These are phyloP conservation scores for Carettochelys insculpta DNA, from an alignment of 2,113 vertebrate genomes.

Conservation along the genomic window DNA sequence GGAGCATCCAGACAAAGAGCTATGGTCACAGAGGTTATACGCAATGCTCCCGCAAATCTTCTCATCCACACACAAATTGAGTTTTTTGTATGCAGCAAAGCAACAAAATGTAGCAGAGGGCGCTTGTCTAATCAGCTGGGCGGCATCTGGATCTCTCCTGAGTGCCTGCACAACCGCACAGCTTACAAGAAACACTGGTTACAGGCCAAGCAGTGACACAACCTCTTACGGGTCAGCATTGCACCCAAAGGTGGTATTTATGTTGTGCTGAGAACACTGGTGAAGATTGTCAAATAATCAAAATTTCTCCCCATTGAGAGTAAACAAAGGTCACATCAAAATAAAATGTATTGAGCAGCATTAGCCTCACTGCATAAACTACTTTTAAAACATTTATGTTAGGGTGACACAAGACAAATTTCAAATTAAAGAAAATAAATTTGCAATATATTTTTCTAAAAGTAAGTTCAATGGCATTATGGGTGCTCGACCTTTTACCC, in stretches of 20 bases:
- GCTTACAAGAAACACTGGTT: not conserved
- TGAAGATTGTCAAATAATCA: conserved; percentile 38
- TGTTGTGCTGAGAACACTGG: not conserved
- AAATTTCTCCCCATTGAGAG: not conserved
- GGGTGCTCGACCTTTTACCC: not conserved
- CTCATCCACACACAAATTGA: too few species aligned
- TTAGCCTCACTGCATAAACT: conserved; percentile 26
- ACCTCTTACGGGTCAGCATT: too few species aligned
- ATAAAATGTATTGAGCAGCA: conserved; percentile 33
- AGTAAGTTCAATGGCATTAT: conserved; percentile 26
- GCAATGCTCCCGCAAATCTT: too few species aligned
- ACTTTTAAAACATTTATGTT: conserved; percentile 45
- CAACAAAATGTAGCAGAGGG: too few species aligned
- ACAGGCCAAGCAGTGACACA: not conserved
- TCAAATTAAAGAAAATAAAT: conserved; percentile 58
- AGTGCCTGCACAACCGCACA: too few species aligned
- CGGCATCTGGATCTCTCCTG: too few species aligned
- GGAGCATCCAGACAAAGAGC: not conserved
- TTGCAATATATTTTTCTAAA: not conserved
- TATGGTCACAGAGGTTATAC: too few species aligned
- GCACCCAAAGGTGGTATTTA: not conserved
- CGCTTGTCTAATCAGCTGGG: too few species aligned
- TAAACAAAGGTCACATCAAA: conserved; percentile 54
- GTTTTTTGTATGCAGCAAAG: too few species aligned
- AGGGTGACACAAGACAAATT: not conserved